Evolutionary conservation across 2,797 vertebrate species (phyloP), one percentile per base, ranked within the genome.

Genomic region (Gymnocypris eckloni): DNA sequence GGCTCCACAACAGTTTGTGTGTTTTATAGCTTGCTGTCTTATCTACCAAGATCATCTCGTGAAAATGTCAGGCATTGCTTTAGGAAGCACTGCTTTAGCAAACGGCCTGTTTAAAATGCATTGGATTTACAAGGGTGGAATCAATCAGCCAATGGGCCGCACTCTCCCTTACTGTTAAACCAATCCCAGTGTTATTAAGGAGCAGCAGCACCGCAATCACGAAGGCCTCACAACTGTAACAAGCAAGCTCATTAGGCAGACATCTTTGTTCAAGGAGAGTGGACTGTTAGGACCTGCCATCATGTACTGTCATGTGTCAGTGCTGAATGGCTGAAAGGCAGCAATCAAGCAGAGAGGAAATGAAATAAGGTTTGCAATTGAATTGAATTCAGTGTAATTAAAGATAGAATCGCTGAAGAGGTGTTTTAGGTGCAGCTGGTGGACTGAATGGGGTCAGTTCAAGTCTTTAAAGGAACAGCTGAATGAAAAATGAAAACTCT

Each of bases 91-190:
- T 20, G 75, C 69, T 87, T 85, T 90, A 85, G 83, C 67, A 87
- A 86, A 87, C 85, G 50, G 45, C 70, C 86, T 90, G 89, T 91
- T 93, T 90, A 87, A 93, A 92, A 90, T 94, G 88, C 91, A 89
- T 91, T 92, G 88, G 72, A 88, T 92, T 93, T 86, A 91, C 90
- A 90, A 83, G 72, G 86, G 90, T 82, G 73, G 86, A 91, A 88
- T 92, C 91, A 89, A 88, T 92, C 92, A 91, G 82, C 59, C 67
- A 85, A 84, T 81, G 66, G 61, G 71, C 73, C 66, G 28, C 39
- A 41, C 64, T 69, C 61, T 69, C 84, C 79, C 79, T 28, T 76
- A 81, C 64, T 77, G 79, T 86, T 86, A 77, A 86, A 82, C 73
- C 69, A 77, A 48, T 83, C 72, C 56, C 56, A 11, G 66, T 54